Evolutionary conservation across 2,797 vertebrate genomes (phyloP).

Genomic region (Myripristis jacobus): DNA sequence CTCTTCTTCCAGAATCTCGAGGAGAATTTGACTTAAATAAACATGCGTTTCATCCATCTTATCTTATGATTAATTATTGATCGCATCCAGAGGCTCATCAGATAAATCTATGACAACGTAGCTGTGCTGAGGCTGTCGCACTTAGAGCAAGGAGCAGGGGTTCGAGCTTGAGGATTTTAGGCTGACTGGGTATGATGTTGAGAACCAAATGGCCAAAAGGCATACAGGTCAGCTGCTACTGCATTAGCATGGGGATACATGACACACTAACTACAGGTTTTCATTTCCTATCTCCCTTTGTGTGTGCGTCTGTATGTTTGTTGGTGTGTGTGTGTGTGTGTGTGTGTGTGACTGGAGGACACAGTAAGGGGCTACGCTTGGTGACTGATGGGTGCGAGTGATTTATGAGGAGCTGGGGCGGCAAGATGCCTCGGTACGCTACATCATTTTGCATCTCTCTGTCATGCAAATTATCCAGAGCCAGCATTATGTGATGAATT

Average conservation of each 20-base stretch:
- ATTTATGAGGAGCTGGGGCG: conserved; percentile 70
- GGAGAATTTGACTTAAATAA: background rate
- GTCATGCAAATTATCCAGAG: conserved; percentile 79
- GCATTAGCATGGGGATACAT: conserved; percentile 4
- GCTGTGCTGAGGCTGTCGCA: background rate
- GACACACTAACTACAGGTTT: conserved; percentile 22
- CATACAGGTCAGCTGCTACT: background rate
- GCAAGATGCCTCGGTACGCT: conserved; percentile 45
- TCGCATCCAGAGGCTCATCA: background rate
- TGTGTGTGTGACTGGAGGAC: conserved; percentile 48
- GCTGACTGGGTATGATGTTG: conserved; percentile 34
- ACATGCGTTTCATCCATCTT: background rate
- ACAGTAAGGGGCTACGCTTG: conserved; percentile 12
- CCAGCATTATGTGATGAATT: conserved; percentile 75
- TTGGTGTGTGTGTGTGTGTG: conserved; percentile 19
- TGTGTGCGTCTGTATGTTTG: background rate
- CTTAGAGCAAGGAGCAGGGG: background rate
- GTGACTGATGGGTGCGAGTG: conserved; percentile 72
- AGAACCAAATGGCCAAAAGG: conserved; percentile 36
- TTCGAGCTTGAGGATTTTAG: conserved; percentile 27
- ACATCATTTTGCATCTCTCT: conserved; percentile 76
- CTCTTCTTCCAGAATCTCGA: no score
- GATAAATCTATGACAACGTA: background rate
- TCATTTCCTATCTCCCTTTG: conserved; percentile 30
- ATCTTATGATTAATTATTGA: conserved; percentile 1